These are phyloP conservation scores for Aurelia aurita complex sp. Pacific DNA, from an alignment of 30 jellyfish, hydroid and myxozoan species.

Conservation along the genomic window DNA sequence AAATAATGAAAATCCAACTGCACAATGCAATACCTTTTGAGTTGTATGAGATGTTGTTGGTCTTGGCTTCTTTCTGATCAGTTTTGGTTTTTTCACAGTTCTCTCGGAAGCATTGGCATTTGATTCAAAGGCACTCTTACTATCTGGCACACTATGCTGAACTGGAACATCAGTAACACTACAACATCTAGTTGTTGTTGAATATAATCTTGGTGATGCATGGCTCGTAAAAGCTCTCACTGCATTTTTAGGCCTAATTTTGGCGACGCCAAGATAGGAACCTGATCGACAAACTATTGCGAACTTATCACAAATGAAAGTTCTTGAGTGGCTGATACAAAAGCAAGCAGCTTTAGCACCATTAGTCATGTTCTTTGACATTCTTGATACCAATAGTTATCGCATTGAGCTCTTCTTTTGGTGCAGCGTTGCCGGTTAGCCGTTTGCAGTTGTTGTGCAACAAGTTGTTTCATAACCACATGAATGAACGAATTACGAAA, in stretches of 20 bases:
- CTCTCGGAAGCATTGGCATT: background rate
- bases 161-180: background rate
- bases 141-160: background rate
- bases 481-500: too few relatives aligned
- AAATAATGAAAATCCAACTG: background rate
- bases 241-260: background rate
- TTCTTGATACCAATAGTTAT: background rate
- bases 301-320: background rate
- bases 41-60: constrained; percentile 63
- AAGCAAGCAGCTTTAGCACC: background rate
- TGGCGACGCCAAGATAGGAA: background rate
- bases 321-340: background rate
- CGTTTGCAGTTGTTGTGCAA: too few relatives aligned
- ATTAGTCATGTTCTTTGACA: background rate
- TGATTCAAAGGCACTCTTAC: background rate
- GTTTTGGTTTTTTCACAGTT: constrained; percentile 45
- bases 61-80: constrained; percentile 44
- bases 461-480: too few relatives aligned
- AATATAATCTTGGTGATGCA: background rate
- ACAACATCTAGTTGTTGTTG: background rate
- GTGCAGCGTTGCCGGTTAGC: too few relatives aligned
- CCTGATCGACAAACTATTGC: constrained; percentile 1
- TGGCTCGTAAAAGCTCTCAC: background rate
- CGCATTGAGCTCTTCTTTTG: too few relatives aligned
- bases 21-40: constrained; percentile 56